These are phyloP conservation scores for Nothoprocta pentlandii DNA, from an alignment of 2,113 vertebrate species.

Conservation along the genomic window DNA sequence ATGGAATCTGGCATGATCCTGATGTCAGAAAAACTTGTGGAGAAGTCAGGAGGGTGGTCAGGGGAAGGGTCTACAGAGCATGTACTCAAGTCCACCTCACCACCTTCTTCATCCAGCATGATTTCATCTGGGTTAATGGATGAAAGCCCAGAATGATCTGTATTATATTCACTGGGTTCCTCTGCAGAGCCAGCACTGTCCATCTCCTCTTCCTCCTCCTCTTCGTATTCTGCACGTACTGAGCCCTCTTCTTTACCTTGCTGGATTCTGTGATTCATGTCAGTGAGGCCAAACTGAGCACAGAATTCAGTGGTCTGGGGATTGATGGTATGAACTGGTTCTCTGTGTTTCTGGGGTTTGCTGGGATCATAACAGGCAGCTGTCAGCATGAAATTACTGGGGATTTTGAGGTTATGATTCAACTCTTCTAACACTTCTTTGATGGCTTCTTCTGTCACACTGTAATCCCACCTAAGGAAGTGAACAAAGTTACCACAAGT, in stretches of 20 bases:
- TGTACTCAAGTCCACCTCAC: slow-evolving; percentile 76
- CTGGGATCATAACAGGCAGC: slow-evolving; percentile 85
- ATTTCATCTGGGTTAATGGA: slow-evolving; percentile 97
- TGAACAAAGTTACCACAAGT: not conserved
- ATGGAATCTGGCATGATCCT: slow-evolving; percentile 77
- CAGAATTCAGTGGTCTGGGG: slow-evolving; percentile 97
- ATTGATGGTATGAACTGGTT: slow-evolving; percentile 84
- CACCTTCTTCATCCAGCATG: slow-evolving; percentile 90
- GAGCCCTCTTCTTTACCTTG: slow-evolving; percentile 72
- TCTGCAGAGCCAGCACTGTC: slow-evolving; percentile 84
- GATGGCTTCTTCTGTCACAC: slow-evolving; percentile 86
- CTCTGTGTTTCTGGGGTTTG: slow-evolving; percentile 78
- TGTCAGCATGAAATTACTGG: slow-evolving; percentile 90
- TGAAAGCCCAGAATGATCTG: slow-evolving; percentile 86
- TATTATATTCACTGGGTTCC: slow-evolving; percentile 90
- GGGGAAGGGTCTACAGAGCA: slow-evolving; percentile 75
- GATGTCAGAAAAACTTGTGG: slow-evolving; percentile 78
- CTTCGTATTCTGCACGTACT: slow-evolving; percentile 65
- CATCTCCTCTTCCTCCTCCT: slow-evolving; percentile 79
- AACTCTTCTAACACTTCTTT: slow-evolving; percentile 86
- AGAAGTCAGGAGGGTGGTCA: slow-evolving; percentile 76
- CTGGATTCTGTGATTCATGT: slow-evolving; percentile 85
- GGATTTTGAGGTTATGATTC: slow-evolving; percentile 86
- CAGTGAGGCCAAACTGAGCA: slow-evolving; percentile 88
- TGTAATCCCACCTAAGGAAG: slow-evolving; percentile 92